phyloP scores from a whole-genome alignment of 2,888 invertebrate genomes.

The Halictus ligatus region DNA sequence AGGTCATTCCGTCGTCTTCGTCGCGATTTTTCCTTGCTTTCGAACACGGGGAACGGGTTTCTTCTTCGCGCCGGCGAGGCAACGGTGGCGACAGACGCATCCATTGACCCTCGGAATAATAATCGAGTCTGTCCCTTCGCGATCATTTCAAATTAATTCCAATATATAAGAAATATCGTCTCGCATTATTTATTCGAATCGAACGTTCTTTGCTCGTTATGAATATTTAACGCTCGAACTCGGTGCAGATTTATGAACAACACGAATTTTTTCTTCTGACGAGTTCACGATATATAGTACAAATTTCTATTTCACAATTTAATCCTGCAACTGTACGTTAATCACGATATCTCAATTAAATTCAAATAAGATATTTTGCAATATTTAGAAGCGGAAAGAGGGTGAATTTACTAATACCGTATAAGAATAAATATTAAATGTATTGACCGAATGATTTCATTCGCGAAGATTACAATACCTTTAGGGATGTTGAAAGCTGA shows the following conservation, averaged over 20 bases:
- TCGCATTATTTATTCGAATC: not conserved
- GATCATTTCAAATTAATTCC: not conserved
- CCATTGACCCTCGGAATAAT: not conserved
- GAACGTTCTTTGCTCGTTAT: not conserved
- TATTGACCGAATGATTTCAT: no score
- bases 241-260: no score
- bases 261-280: no score
- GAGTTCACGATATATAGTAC: no score
- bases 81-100: not conserved
- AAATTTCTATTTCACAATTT: no score
- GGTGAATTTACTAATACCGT: no score
- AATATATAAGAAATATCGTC: not conserved
- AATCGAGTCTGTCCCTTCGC: not conserved
- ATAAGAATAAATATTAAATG: no score
- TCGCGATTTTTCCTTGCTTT: slow-evolving; percentile 33
- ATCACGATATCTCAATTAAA: no score
- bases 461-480: no score
- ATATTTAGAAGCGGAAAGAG: no score
- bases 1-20: slow-evolving; percentile 16
- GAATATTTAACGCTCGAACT: not conserved
- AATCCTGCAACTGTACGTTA: no score
- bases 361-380: no score
- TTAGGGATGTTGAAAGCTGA: not conserved
- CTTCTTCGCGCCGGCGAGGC: not conserved
- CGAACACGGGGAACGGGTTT: slow-evolving; percentile 8